These are phyloP conservation scores for Xenotilapia flavipinnis DNA, from an alignment of 2,113 vertebrate species.

Conservation along the genomic window DNA sequence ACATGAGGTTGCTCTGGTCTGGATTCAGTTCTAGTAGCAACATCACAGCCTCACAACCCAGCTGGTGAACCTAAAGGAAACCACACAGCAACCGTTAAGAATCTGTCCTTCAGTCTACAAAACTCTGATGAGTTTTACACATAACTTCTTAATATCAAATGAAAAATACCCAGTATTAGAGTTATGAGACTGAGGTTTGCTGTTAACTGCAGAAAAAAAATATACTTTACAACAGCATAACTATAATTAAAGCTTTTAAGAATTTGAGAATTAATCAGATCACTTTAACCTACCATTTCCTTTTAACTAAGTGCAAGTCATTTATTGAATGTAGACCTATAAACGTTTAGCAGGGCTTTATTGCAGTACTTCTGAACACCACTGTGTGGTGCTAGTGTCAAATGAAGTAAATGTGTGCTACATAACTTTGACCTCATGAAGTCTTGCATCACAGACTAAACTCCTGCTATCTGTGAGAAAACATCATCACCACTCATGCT, in stretches of 20 bases:
- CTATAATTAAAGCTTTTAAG: not conserved
- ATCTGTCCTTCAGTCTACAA: not conserved
- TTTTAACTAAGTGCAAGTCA: not conserved
- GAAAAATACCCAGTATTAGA: not conserved
- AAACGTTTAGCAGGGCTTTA: not conserved
- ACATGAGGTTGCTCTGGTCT: conserved; percentile 98
- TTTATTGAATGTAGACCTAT: not conserved
- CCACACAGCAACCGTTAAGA: rapidly evolving
- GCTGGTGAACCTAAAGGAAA: conserved; percentile 85
- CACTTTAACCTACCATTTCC: not conserved
- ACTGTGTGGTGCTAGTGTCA: not conserved
- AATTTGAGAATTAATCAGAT: not conserved
- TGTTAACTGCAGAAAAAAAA: not conserved
- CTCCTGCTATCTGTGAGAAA: not conserved
- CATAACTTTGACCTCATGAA: not conserved
- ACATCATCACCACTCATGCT: not conserved
- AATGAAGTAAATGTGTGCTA: not conserved
- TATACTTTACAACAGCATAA: not conserved
- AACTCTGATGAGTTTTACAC: not conserved
- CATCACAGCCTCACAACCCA: conserved; percentile 96
- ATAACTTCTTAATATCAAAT: not conserved
- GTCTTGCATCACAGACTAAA: not conserved
- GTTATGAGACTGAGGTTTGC: not conserved
- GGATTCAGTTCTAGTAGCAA: conserved; percentile 94
- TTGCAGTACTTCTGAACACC: not conserved